These are phyloP conservation scores for Brenthis ino DNA, from an alignment of 2,888 invertebrate species.

Conservation along the genomic window DNA sequence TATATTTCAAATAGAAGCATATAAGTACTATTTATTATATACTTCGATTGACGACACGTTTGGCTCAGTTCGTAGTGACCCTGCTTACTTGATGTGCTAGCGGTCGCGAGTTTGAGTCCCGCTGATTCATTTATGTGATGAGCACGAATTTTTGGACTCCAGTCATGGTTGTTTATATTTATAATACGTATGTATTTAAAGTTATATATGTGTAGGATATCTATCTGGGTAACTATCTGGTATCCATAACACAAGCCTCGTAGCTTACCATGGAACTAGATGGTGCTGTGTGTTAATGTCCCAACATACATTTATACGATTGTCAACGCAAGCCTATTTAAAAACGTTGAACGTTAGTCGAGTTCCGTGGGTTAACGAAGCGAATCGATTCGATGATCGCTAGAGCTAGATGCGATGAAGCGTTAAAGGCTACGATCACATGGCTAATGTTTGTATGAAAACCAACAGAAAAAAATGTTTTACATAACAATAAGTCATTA, in stretches of 20 bases:
- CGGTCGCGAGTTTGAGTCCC: too few relatives aligned
- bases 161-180: too few relatives aligned
- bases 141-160: too few relatives aligned
- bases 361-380: conserved; percentile 34
- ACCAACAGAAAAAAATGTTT: conserved; percentile 11
- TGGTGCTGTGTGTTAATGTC: too few relatives aligned
- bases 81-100: too few relatives aligned
- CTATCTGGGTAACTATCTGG: too few relatives aligned
- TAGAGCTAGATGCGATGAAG: conserved; percentile 24
- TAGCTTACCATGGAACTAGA: too few relatives aligned
- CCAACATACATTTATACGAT: neutral
- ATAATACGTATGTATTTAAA: too few relatives aligned
- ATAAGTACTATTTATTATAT: neutral
- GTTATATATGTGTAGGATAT: too few relatives aligned
- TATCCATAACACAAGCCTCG: too few relatives aligned
- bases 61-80: too few relatives aligned
- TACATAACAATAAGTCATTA: conserved; percentile 13
- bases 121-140: too few relatives aligned
- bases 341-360: conserved; percentile 19
- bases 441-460: conserved; percentile 20
- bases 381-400: conserved; percentile 35
- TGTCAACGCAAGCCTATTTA: conserved; percentile 23
- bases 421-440: conserved; percentile 34
- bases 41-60: conserved; percentile 14
- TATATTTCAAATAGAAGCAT: neutral